A percentile compares a stretch with the other conserved stretches of the same genome.
phyloP scores from a whole-genome alignment of 2,797 vertebrate species.

The Alca torda region DNA sequence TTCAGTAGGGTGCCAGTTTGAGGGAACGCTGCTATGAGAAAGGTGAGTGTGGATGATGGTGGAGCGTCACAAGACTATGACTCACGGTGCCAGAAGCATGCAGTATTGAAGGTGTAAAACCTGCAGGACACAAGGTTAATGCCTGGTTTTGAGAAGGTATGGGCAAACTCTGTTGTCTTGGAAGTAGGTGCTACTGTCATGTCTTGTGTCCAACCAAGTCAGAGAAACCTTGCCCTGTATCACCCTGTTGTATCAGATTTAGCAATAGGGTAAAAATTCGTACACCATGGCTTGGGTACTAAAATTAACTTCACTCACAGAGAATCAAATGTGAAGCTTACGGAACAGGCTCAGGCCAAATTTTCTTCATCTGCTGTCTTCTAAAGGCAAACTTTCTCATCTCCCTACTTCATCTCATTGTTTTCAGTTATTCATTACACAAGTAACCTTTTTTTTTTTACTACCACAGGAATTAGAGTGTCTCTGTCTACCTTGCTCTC shows the following conservation, averaged over 20 bases:
- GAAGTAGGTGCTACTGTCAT: neutral
- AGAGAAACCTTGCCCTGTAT: neutral
- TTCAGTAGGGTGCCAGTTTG: neutral
- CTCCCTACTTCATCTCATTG: neutral
- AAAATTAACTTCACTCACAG: neutral
- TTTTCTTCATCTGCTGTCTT: neutral
- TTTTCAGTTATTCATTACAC: neutral
- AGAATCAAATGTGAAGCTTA: neutral
- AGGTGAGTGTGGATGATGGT: neutral
- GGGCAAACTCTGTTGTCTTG: neutral
- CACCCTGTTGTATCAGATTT: neutral
- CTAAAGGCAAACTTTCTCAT: neutral
- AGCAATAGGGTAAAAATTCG: neutral
- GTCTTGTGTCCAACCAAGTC: neutral
- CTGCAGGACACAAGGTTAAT: neutral
- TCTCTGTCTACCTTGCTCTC: neutral
- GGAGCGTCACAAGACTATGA: neutral
- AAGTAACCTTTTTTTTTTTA: neutral
- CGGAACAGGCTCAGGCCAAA: neutral
- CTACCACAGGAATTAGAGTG: neutral
- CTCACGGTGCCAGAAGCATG: neutral
- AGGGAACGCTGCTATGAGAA: neutral
- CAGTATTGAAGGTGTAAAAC: neutral
- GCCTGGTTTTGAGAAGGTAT: neutral
- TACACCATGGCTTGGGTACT: neutral